Percentiles rank a stretch among this genome's conserved stretches.
phyloP scores from a whole-genome alignment of 2,797 vertebrate genomes.

The Oryzias dopingdopingensis region DNA sequence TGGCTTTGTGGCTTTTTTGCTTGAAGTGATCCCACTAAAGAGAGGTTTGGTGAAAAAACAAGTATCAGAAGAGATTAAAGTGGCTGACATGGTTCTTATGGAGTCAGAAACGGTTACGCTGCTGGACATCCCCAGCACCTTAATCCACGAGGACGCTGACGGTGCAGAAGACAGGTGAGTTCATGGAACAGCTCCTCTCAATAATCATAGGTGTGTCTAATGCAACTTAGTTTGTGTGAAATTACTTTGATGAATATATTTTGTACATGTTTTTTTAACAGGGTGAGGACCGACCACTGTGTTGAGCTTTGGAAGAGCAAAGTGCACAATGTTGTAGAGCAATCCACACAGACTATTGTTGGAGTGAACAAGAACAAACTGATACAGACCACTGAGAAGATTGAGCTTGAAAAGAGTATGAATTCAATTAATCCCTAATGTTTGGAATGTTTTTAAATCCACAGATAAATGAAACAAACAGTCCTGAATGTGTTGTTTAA shows the following conservation, averaged over 20 bases:
- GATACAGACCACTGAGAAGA: constrained; percentile 77
- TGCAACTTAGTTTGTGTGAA: too few species aligned
- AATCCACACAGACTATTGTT: constrained; percentile 81
- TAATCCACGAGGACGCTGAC: constrained; percentile 75
- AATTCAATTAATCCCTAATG: not conserved
- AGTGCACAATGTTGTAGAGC: constrained; percentile 75
- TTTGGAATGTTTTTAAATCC: too few species aligned
- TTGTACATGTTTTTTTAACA: constrained; percentile 40
- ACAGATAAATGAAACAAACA: too few species aligned
- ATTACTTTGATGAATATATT: not conserved
- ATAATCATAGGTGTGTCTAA: too few species aligned
- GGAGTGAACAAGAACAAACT: constrained; percentile 80
- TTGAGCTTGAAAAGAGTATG: constrained; percentile 79
- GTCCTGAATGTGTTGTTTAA: too few species aligned
- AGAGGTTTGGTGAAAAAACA: not conserved
- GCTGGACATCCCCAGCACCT: constrained; percentile 72
- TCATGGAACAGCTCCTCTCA: constrained; percentile 21
- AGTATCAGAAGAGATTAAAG: constrained; percentile 20
- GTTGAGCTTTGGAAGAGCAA: constrained; percentile 75
- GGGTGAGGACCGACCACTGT: constrained; percentile 76
- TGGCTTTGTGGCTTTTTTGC: too few species aligned
- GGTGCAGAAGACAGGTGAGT: constrained; percentile 76
- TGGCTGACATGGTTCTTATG: constrained; percentile 67
- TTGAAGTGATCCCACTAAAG: too few species aligned
- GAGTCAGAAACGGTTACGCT: constrained; percentile 82